These are phyloP conservation scores for Stegodyphus dumicola DNA, from an alignment of 1,140 invertebrate species.

Conservation along the genomic window DNA sequence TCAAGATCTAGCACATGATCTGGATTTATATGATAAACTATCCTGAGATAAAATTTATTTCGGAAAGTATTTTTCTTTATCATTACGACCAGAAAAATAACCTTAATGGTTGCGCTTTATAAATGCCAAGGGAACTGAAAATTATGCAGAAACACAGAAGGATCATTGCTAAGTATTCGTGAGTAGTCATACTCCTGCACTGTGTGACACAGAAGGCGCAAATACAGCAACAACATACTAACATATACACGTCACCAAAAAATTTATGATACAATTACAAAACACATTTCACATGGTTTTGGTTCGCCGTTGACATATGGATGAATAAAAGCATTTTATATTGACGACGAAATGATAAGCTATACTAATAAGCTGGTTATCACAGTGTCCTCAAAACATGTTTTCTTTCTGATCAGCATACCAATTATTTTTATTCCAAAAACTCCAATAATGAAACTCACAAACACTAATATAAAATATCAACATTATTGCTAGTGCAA, in stretches of 20 bases:
- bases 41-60: too few species aligned
- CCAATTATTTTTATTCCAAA: constrained; percentile 25
- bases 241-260: constrained; percentile 56
- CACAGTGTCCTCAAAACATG: constrained; percentile 59
- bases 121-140: too few species aligned
- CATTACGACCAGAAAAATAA: too few species aligned
- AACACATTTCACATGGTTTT: constrained; percentile 58
- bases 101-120: too few species aligned
- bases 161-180: constrained; percentile 23
- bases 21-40: too few species aligned
- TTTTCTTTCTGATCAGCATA: constrained; percentile 48
- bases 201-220: constrained; percentile 34
- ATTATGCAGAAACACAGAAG: too few species aligned
- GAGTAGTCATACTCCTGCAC: constrained; percentile 17
- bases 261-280: constrained; percentile 58
- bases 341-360: constrained; percentile 58
- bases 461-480: constrained; percentile 61
- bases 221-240: constrained; percentile 55
- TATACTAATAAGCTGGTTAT: constrained; percentile 61
- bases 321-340: constrained; percentile 49
- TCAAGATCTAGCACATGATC: too few species aligned
- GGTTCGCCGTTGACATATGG: constrained; percentile 49
- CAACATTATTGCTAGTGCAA: constrained; percentile 61
- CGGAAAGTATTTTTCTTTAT: too few species aligned
- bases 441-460: constrained; percentile 50